Evolutionary conservation across 2,797 vertebrate genomes (phyloP), one percentile per base, ranked within the genome.

Genomic region (Lutjanus campechanus): DNA sequence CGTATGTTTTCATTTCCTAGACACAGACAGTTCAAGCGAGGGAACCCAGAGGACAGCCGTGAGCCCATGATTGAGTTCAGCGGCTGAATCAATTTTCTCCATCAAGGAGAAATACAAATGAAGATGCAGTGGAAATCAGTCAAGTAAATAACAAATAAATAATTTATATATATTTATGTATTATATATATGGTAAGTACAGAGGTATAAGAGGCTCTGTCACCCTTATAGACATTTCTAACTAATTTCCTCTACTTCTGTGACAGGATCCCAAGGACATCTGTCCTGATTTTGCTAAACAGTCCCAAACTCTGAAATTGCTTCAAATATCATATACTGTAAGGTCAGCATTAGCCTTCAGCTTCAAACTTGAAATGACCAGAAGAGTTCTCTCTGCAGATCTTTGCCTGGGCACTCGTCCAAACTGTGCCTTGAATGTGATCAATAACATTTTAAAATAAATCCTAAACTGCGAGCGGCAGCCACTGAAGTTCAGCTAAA

Each of bases 381-480:
- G 19, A 79, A 29, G 40, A 71, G 76, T 70, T 74, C 47, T 66
- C 62, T 72, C 43, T 17, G 29, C 44, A 74, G 74, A 79, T 71
- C 13, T 85, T 64, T 77, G 60, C 29, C 83, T 76, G 73, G 88
- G 82, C 82, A 40, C 41, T 5, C 20, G 44, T 77, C 86, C 85
- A 88, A 82, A 82, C 56, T 61, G 49, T 55, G 64, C 51, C 56
- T 70, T 79, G 46, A 77, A 82, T 62, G 72, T 84, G 77, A 90
- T 88, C 85, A 73, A 90, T 89, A 85, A 77, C 54, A 67, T 76
- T 89, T 85, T 73, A 47, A 81, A 86, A 85, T 89, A 61, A 86
- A 88, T 84, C 55, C 68, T 68, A 51, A 79, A 71, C 68, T 77
- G 73, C 41, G 62, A 73, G 72, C 41, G n/a, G 76, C 54, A 71